Conservation (phyloP, 2,797 vertebrate genomes). For the Phrynocephalus vlangalii region DNA sequence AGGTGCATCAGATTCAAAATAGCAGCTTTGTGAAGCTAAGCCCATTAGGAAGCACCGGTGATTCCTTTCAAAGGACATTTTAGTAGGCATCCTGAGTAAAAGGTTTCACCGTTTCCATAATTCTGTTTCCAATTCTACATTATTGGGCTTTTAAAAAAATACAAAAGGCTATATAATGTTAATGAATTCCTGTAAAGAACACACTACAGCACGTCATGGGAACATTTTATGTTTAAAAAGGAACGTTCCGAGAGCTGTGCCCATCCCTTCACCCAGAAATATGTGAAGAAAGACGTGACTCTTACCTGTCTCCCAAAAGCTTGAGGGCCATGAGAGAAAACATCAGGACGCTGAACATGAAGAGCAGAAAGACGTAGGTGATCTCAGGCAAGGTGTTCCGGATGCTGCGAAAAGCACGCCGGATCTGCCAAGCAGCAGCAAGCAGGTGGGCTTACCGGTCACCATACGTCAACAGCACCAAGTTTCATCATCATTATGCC, state of each 20-base stretch:
- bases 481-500: background rate
- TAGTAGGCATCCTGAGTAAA: background rate
- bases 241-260: background rate
- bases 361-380: conserved; percentile 89
- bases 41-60: too few species aligned
- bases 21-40: too few species aligned
- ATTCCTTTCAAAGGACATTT: too few species aligned
- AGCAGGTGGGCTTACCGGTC: background rate
- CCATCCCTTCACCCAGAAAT: background rate
- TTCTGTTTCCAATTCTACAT: background rate
- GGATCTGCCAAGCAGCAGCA: conserved; percentile 81
- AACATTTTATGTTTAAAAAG: background rate
- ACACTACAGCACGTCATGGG: background rate
- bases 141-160: background rate
- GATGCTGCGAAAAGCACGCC: conserved; percentile 91
- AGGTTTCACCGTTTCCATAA: background rate
- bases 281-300: too few species aligned
- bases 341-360: conserved; percentile 91
- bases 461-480: background rate
- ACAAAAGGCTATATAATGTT: background rate
- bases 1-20: too few species aligned
- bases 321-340: conserved; percentile 96
- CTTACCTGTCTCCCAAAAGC: conserved; percentile 89
- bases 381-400: conserved; percentile 92
- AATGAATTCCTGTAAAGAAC: background rate